phyloP scores from a whole-genome alignment of 1,140 invertebrate genomes.

The Potamilus streckersoni region DNA sequence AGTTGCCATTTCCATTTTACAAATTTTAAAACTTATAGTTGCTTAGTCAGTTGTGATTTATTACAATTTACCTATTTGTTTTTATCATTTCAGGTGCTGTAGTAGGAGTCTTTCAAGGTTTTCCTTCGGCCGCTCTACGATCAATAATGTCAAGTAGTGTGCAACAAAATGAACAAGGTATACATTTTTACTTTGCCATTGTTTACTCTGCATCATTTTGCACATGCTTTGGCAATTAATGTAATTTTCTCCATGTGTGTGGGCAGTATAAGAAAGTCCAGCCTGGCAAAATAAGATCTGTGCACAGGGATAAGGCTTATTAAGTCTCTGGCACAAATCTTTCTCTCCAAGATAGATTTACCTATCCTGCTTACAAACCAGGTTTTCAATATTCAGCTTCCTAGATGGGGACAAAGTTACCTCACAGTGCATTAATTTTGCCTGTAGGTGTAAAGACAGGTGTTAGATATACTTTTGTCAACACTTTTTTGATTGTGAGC shows the following conservation, averaged over 20 bases:
- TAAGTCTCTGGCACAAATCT: too few relatives aligned
- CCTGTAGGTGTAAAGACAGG: too few relatives aligned
- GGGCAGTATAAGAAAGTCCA: background rate
- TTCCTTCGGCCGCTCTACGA: conserved; percentile 67
- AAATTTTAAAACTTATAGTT: background rate
- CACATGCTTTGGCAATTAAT: background rate
- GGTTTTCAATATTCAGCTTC: too few relatives aligned
- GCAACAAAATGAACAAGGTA: conserved; percentile 68
- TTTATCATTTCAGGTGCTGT: conserved; percentile 60
- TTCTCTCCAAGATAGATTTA: too few relatives aligned
- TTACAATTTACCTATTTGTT: background rate
- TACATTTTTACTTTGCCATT: background rate
- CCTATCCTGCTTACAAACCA: too few relatives aligned
- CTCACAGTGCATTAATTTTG: too few relatives aligned
- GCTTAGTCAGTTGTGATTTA: background rate
- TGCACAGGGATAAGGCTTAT: background rate
- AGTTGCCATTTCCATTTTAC: background rate
- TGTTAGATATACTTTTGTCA: too few relatives aligned
- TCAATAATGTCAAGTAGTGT: conserved; percentile 69
- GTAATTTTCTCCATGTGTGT: background rate
- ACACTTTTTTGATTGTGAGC: too few relatives aligned
- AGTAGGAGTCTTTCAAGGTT: conserved; percentile 66
- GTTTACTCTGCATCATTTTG: background rate
- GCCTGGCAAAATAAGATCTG: background rate
- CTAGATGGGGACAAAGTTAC: too few relatives aligned